These are phyloP conservation scores for Crepidodera aurea DNA, from an alignment of 2,888 invertebrate genomes.

Conservation along the genomic window DNA sequence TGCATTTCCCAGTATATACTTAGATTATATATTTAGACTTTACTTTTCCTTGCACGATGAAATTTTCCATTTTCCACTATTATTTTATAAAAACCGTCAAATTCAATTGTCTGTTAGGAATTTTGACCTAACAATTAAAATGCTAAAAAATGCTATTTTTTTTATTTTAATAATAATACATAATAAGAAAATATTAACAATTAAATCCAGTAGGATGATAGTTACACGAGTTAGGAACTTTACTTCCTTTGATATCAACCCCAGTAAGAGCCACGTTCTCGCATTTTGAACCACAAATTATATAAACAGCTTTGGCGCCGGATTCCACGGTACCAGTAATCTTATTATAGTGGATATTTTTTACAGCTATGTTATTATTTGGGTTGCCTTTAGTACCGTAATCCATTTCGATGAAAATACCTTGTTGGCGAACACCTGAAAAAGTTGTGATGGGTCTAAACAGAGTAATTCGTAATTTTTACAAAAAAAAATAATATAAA, in stretches of 20 bases:
- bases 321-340: slow-evolving; percentile 8
- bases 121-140: too few relatives aligned
- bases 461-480: too few relatives aligned
- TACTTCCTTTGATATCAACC: neutral
- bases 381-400: slow-evolving; percentile 6
- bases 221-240: slow-evolving; percentile 14
- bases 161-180: too few relatives aligned
- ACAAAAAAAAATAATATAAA: too few relatives aligned
- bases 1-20: too few relatives aligned
- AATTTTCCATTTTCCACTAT: too few relatives aligned
- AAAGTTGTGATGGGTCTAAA: too few relatives aligned
- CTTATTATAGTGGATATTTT: neutral
- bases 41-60: too few relatives aligned
- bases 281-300: slow-evolving; percentile 13
- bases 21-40: too few relatives aligned
- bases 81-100: too few relatives aligned
- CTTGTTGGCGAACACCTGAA: slow-evolving; percentile 16
- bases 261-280: neutral
- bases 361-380: slow-evolving; percentile 21
- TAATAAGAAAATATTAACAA: slow-evolving; percentile 10
- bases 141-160: too few relatives aligned
- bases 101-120: too few relatives aligned
- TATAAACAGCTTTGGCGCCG: slow-evolving; percentile 4
- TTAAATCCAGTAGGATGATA: slow-evolving; percentile 7
- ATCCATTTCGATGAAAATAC: slow-evolving; percentile 21